These are phyloP conservation scores for Latrodectus geometricus DNA, from an alignment of 1,140 invertebrate genomes.

Conservation along the genomic window DNA sequence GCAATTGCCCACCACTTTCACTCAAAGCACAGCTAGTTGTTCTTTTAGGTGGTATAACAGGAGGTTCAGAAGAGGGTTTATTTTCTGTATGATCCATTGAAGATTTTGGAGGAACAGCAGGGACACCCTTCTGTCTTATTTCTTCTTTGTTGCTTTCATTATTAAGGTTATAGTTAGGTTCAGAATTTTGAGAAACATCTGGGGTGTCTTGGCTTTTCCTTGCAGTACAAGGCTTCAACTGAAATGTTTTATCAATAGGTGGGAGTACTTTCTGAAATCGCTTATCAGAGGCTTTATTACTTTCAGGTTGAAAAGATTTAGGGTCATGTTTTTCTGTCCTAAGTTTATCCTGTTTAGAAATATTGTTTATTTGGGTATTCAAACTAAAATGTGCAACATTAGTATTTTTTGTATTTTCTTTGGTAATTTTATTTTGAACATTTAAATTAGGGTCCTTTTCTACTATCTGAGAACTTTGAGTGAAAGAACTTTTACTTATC, in stretches of 20 bases:
- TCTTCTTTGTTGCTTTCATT: background rate
- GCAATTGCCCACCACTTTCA: conserved; percentile 10
- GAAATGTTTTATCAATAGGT: conserved; percentile 44
- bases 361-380: no score
- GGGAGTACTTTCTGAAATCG: conserved; percentile 52
- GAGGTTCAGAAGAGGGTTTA: conserved; percentile 10
- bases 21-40: background rate
- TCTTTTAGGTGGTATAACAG: conserved; percentile 40
- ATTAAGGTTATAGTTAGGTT: background rate
- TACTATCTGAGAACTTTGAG: background rate
- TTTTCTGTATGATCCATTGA: background rate
- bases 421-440: conserved; percentile 22
- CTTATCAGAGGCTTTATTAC: conserved; percentile 40
- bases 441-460: background rate
- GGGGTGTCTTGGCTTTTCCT: conserved; percentile 1
- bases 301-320: conserved; percentile 9
- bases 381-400: conserved; percentile 2
- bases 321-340: background rate
- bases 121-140: background rate
- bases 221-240: conserved; percentile 31
- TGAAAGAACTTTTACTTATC: background rate
- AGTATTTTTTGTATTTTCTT: conserved; percentile 38
- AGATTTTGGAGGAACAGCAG: conserved; percentile 10
- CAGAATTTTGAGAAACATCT: background rate
- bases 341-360: no score